These are phyloP conservation scores for Oscheius sp. DNA, from an alignment of 2,888 invertebrate species.

Conservation along the genomic window DNA sequence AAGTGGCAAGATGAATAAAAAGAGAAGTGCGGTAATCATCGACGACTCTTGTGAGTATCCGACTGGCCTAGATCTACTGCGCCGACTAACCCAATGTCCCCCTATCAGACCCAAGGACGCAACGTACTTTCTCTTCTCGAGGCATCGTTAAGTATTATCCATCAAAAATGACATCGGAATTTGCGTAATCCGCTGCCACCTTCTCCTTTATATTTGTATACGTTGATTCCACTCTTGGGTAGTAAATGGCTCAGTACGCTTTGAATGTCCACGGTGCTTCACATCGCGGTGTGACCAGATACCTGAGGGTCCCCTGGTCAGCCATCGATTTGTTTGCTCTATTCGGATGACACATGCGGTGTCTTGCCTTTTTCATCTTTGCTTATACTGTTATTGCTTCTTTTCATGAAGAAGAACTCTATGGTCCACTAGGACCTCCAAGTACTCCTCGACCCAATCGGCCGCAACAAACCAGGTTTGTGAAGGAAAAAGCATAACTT, in stretches of 20 bases:
- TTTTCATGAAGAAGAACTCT: slow-evolving; percentile 32
- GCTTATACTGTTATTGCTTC: slow-evolving; percentile 15
- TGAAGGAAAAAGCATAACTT: not conserved
- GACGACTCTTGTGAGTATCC: slow-evolving; percentile 34
- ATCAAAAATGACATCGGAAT: slow-evolving; percentile 5
- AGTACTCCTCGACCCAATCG: slow-evolving; percentile 16
- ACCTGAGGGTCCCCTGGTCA: slow-evolving; percentile 24
- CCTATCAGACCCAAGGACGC: slow-evolving; percentile 36
- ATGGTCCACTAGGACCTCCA: slow-evolving; percentile 27
- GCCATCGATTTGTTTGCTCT: slow-evolving; percentile 33
- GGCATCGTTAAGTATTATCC: slow-evolving; percentile 12
- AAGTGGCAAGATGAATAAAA: slow-evolving; percentile 18
- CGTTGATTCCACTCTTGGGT: no score
- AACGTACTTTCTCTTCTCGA: slow-evolving; percentile 34
- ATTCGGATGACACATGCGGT: slow-evolving; percentile 35
- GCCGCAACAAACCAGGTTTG: slow-evolving; percentile 28
- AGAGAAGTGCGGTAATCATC: slow-evolving; percentile 36
- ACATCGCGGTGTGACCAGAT: not conserved
- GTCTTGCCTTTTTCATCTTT: slow-evolving; percentile 16
- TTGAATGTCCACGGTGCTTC: not conserved
- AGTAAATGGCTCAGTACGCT: no score
- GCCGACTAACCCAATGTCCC: slow-evolving; percentile 34
- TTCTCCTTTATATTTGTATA: not conserved
- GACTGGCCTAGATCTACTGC: slow-evolving; percentile 33
- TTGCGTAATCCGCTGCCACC: not conserved